Evolutionary conservation across 2,797 vertebrate species (phyloP).

Genomic region (Sciurus vulgaris): DNA sequence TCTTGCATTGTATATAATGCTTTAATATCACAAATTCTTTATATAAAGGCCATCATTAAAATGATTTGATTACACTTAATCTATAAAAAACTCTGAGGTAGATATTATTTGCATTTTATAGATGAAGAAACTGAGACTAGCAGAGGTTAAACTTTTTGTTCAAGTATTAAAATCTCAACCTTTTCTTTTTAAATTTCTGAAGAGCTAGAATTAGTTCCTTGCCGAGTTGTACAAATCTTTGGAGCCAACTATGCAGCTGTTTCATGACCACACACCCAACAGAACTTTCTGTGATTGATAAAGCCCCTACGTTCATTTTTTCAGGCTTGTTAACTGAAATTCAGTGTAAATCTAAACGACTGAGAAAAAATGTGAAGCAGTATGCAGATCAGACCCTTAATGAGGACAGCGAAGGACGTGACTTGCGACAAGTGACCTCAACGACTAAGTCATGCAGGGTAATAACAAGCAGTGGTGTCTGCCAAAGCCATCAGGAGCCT

Average conservation of each 20-base stretch:
- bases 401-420: conserved; percentile 91
- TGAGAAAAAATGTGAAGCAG: conserved; percentile 94
- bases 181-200: background rate
- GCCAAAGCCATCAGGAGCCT: background rate
- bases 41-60: background rate
- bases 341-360: conserved; percentile 98
- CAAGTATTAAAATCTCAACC: background rate
- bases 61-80: background rate
- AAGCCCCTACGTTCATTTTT: conserved; percentile 55
- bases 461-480: conserved; percentile 72
- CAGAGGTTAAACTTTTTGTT: background rate
- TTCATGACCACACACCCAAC: background rate
- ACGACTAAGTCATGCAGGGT: conserved; percentile 92
- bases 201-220: background rate
- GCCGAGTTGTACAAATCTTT: background rate
- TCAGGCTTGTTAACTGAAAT: conserved; percentile 98
- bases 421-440: conserved; percentile 95
- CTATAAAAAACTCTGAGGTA: background rate
- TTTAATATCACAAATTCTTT: conserved; percentile 30
- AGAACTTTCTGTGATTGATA: background rate
- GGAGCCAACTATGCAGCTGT: background rate
- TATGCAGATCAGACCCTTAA: conserved; percentile 88
- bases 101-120: conserved; percentile 9
- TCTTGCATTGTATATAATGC: background rate
- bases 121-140: conserved; percentile 36